These are phyloP conservation scores for Bostrychus sinensis DNA, from an alignment of 2,113 vertebrate genomes.

Conservation along the genomic window DNA sequence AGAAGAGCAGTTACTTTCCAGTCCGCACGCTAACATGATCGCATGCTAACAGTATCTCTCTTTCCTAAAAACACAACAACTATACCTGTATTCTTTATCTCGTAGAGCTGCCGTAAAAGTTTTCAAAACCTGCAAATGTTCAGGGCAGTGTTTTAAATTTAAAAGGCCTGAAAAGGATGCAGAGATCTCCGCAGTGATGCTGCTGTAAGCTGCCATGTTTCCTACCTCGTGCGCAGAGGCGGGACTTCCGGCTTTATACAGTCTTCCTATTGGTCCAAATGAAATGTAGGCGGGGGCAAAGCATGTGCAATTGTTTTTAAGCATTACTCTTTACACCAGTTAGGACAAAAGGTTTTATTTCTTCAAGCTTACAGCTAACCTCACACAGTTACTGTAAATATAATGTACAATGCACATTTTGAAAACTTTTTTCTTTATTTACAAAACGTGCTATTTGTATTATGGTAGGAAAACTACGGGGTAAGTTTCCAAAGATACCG, in stretches of 20 bases:
- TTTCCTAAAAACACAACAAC: background rate
- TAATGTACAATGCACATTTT: too few relatives aligned
- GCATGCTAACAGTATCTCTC: too few relatives aligned
- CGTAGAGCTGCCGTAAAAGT: slow-evolving; percentile 64
- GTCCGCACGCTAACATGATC: background rate
- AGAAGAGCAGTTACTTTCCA: too few relatives aligned
- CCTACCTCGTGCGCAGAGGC: background rate
- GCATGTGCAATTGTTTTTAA: slow-evolving; percentile 19
- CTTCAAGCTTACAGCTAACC: too few relatives aligned
- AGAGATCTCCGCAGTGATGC: slow-evolving; percentile 31
- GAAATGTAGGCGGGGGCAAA: slow-evolving; percentile 44
- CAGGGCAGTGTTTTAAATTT: slow-evolving; percentile 51
- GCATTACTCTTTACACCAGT: too few relatives aligned
- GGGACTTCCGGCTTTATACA: slow-evolving; percentile 26
- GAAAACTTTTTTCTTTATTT: too few relatives aligned
- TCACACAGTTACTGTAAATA: too few relatives aligned
- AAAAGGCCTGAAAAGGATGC: slow-evolving; percentile 51
- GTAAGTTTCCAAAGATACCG: too few relatives aligned
- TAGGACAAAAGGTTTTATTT: too few relatives aligned
- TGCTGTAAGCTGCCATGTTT: slow-evolving; percentile 66
- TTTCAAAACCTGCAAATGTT: slow-evolving; percentile 67
- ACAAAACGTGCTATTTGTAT: background rate
- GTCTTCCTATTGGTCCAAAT: slow-evolving; percentile 32
- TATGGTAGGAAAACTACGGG: background rate
- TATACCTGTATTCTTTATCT: slow-evolving; percentile 75